Percentiles rank a stretch among this genome's conserved stretches.
phyloP scores from a whole-genome alignment of 1,140 invertebrate genomes.

The Caenorhabditis tropicalis region DNA sequence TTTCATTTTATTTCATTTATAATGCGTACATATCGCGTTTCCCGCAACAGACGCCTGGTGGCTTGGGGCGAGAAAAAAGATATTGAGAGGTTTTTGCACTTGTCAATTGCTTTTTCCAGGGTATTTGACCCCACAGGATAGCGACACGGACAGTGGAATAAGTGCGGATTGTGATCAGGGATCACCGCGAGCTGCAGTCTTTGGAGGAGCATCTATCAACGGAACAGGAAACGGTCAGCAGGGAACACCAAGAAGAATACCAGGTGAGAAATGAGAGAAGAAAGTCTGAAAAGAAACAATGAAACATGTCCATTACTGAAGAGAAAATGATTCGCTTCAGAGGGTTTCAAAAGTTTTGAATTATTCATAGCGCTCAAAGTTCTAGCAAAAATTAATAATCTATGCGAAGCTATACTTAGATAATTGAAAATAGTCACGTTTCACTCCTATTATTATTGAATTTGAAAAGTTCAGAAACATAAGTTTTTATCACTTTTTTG shows the following conservation, averaged over 20 bases:
- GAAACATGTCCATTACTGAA: neutral
- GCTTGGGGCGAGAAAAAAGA: neutral
- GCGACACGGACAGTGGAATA: constrained; percentile 54
- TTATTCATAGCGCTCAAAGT: too few relatives aligned
- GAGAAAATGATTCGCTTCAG: too few relatives aligned
- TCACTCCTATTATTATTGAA: too few relatives aligned
- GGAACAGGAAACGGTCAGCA: neutral
- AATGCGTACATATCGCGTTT: constrained; percentile 9
- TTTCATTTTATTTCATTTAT: constrained; percentile 33
- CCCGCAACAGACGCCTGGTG: neutral
- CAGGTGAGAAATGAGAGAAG: neutral
- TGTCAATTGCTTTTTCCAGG: neutral
- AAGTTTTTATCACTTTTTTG: too few relatives aligned
- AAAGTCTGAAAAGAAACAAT: neutral
- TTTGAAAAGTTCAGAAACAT: too few relatives aligned
- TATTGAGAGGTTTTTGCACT: neutral
- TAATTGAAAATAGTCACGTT: too few relatives aligned
- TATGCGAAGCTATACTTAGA: too few relatives aligned
- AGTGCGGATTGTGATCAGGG: constrained; percentile 52
- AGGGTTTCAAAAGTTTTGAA: too few relatives aligned
- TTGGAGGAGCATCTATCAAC: neutral
- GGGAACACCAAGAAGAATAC: neutral
- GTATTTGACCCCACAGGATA: constrained; percentile 36
- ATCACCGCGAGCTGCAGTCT: constrained; percentile 32
- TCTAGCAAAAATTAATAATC: too few relatives aligned